Conservation (phyloP, 2,797 vertebrate species). For the Anniella stebbinsi region DNA sequence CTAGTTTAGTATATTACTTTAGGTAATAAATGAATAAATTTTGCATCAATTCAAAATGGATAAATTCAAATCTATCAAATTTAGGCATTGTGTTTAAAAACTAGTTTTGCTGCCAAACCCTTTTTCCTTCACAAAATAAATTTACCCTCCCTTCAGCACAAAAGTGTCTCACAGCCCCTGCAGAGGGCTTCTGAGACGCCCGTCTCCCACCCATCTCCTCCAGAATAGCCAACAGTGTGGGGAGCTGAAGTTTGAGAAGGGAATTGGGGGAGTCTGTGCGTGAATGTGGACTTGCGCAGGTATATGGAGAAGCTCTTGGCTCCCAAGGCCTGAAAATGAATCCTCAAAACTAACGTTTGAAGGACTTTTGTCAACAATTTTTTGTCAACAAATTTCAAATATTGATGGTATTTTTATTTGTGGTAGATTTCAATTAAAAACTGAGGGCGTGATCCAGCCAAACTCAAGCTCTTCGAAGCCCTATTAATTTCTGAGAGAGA, state of each 20-base stretch:
- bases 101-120: constrained; percentile 1
- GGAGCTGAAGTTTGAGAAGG: not conserved
- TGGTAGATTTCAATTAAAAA: constrained; percentile 2
- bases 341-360: not conserved
- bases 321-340: not conserved
- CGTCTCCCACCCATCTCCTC: not conserved
- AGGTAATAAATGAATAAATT: not conserved
- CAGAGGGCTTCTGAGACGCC: not conserved
- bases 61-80: not conserved
- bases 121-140: not conserved
- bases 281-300: not conserved
- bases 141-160: not conserved
- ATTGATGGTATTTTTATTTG: too few species aligned
- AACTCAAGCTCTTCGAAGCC: not conserved
- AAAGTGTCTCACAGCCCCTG: not conserved
- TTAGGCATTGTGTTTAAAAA: not conserved
- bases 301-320: not conserved
- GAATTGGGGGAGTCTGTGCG: not conserved
- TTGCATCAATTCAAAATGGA: not conserved
- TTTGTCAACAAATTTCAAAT: constrained; percentile 4
- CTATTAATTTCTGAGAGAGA: constrained; percentile 1
- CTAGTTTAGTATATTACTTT: constrained; percentile 70
- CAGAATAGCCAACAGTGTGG: not conserved
- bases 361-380: not conserved
- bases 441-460: not conserved